These are phyloP conservation scores for Odocoileus virginianus DNA, from an alignment of 2,113 vertebrate species.

Conservation along the genomic window DNA sequence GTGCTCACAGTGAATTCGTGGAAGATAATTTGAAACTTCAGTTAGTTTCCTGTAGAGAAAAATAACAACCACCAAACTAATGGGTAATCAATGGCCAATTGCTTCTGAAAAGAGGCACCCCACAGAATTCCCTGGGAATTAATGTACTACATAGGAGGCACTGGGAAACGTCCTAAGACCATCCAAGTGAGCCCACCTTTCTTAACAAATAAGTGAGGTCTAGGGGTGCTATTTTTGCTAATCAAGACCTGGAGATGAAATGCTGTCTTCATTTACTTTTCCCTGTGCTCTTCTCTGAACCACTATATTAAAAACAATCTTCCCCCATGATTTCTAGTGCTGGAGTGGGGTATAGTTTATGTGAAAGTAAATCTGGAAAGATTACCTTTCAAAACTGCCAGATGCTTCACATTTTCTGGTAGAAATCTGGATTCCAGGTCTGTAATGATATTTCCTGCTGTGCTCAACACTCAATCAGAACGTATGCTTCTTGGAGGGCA, in stretches of 20 bases:
- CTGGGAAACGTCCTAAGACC: constrained; percentile 29
- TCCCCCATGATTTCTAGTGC: constrained; percentile 52
- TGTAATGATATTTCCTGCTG: constrained; percentile 76
- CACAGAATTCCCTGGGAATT: constrained; percentile 57
- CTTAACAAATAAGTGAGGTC: constrained; percentile 21
- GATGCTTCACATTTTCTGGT: constrained; percentile 74
- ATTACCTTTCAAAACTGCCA: constrained; percentile 76
- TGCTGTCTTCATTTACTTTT: constrained; percentile 50
- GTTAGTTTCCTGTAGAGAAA: constrained; percentile 69
- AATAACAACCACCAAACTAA: constrained; percentile 66
- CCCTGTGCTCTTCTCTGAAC: constrained; percentile 46
- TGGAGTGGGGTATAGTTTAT: constrained; percentile 64
- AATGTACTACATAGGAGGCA: not conserved
- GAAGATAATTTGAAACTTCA: constrained; percentile 69
- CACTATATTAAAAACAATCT: constrained; percentile 69
- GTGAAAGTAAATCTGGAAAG: constrained; percentile 76
- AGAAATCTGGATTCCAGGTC: constrained; percentile 76
- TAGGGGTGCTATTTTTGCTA: constrained; percentile 45
- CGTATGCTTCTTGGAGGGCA: constrained; percentile 66
- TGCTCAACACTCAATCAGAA: constrained; percentile 72
- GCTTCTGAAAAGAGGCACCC: constrained; percentile 48
- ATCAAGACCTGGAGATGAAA: constrained; percentile 52
- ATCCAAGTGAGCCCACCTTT: constrained; percentile 17
- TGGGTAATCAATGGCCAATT: constrained; percentile 71
- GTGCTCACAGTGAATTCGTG: constrained; percentile 50